Evolutionary conservation across 1,140 invertebrate genomes (phyloP).

Genomic region (Diachasmimorpha longicaudata): DNA sequence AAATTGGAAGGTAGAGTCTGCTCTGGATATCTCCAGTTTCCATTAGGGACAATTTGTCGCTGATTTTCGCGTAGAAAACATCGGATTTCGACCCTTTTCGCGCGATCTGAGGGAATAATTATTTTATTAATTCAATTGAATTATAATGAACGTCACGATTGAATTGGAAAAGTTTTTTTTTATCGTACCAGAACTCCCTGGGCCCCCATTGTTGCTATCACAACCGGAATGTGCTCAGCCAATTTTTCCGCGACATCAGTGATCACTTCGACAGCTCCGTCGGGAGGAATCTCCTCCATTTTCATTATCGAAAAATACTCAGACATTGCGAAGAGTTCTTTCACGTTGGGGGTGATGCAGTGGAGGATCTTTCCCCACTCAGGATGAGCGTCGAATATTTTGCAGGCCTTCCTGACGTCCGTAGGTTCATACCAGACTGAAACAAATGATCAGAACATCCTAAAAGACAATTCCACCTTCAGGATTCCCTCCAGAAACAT

Average conservation of each 20-base stretch:
- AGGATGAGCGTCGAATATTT: slow-evolving; percentile 60
- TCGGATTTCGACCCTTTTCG: slow-evolving; percentile 38
- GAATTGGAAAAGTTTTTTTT: neutral
- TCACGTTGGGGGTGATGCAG: slow-evolving; percentile 68
- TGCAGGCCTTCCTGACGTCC: slow-evolving; percentile 64
- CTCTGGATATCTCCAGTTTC: slow-evolving; percentile 35
- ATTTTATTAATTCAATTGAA: no score
- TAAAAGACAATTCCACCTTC: no score
- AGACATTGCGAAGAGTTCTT: slow-evolving; percentile 62
- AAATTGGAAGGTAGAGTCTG: slow-evolving; percentile 44
- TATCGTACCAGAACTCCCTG: slow-evolving; percentile 54
- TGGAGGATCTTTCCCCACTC: slow-evolving; percentile 56
- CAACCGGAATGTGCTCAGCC: slow-evolving; percentile 46
- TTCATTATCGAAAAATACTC: slow-evolving; percentile 42
- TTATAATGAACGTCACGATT: neutral
- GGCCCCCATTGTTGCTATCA: slow-evolving; percentile 54
- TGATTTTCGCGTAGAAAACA: slow-evolving; percentile 36
- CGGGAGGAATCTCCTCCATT: neutral
- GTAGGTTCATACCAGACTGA: slow-evolving; percentile 74
- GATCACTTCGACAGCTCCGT: slow-evolving; percentile 31
- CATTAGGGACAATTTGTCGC: slow-evolving; percentile 31
- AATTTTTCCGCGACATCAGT: slow-evolving; percentile 41
- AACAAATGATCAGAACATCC: neutral
- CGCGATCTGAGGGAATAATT: slow-evolving; percentile 37
- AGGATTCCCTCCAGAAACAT: no score